Evolutionary conservation across 2,113 vertebrate species (phyloP).

Genomic region (Carassius carassius): DNA sequence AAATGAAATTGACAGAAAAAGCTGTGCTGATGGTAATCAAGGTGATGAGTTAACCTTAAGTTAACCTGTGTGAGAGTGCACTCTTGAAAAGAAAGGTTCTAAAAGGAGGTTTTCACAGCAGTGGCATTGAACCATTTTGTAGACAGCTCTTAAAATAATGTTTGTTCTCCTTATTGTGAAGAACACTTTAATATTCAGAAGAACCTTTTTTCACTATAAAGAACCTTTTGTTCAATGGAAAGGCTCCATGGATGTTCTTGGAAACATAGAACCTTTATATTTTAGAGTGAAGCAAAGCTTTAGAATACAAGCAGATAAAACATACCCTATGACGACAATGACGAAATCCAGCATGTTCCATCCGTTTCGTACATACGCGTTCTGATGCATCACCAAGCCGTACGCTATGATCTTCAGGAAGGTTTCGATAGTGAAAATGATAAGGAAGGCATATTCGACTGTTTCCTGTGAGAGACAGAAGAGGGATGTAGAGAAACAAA

Average conservation of each 20-base stretch:
- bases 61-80: neutral
- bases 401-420: constrained; percentile 99
- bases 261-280: too few species aligned
- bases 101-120: too few species aligned
- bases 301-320: constrained; percentile 47
- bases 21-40: neutral
- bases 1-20: too few species aligned
- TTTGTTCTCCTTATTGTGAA: too few species aligned
- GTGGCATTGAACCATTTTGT: too few species aligned
- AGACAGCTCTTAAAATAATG: too few species aligned
- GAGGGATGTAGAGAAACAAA: constrained; percentile 21
- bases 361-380: constrained; percentile 96
- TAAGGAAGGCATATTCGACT: constrained; percentile 99
- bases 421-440: constrained; percentile 99
- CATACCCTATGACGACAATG: constrained; percentile 99
- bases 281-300: neutral
- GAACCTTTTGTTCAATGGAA: too few species aligned
- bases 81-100: too few species aligned
- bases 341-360: constrained; percentile 99
- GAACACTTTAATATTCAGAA: too few species aligned
- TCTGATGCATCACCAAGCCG: constrained; percentile 97
- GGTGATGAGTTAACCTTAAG: neutral
- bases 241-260: too few species aligned
- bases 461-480: constrained; percentile 87
- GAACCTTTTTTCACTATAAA: too few species aligned